Evolutionary conservation across 2,888 invertebrate species (phyloP).

Genomic region (Cosmia pyralina): DNA sequence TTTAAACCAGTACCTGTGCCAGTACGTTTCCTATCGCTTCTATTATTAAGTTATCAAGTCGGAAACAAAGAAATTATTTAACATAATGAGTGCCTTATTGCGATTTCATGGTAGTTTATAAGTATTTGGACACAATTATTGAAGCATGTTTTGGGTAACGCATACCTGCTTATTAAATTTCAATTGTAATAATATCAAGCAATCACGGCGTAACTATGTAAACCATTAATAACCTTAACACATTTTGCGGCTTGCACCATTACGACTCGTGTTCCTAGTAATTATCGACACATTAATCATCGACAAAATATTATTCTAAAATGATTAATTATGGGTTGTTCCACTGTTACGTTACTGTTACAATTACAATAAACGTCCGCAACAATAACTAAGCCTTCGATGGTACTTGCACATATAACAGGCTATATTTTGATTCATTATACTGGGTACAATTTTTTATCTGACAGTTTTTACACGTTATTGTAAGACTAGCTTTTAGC

Average conservation of each 20-base stretch:
- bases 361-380: conserved; percentile 62
- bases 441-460: neutral
- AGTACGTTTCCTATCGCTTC: conserved; percentile 20
- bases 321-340: conserved; percentile 80
- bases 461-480: conserved; percentile 9
- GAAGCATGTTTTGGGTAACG: conserved; percentile 58
- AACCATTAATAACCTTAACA: conserved; percentile 71
- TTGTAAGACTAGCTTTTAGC: no score
- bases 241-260: conserved; percentile 72
- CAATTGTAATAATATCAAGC: conserved; percentile 65
- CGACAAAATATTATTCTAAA: conserved; percentile 76
- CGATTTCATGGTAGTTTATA: conserved; percentile 60
- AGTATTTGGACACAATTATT: conserved; percentile 63
- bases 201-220: conserved; percentile 64
- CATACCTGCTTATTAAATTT: conserved; percentile 62
- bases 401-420: conserved; percentile 18
- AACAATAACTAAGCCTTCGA: conserved; percentile 68
- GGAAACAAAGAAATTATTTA: conserved; percentile 50
- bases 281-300: conserved; percentile 82
- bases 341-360: conserved; percentile 68
- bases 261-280: conserved; percentile 73
- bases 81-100: conserved; percentile 50
- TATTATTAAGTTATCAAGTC: conserved; percentile 37
- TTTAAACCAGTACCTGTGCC: conserved; percentile 11
- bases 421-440: conserved; percentile 25